phyloP scores from a whole-genome alignment of 2,888 invertebrate genomes.

The Abrostola triplasia region DNA sequence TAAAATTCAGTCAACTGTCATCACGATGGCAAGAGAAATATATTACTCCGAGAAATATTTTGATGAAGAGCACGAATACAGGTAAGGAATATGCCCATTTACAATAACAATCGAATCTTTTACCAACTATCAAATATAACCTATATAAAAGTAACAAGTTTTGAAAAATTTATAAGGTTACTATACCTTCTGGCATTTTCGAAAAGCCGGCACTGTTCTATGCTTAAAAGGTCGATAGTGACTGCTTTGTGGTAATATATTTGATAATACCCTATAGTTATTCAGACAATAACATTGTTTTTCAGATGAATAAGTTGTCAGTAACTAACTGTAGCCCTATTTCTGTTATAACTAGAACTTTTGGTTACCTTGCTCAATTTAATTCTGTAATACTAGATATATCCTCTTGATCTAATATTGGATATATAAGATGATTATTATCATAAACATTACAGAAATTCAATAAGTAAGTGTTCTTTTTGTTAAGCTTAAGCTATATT shows the following conservation, averaged over 20 bases:
- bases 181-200: neutral
- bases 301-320: too few relatives aligned
- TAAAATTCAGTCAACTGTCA: slow-evolving; percentile 36
- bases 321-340: too few relatives aligned
- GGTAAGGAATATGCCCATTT: slow-evolving; percentile 86
- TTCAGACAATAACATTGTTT: too few relatives aligned
- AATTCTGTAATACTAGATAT: too few relatives aligned
- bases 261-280: too few relatives aligned
- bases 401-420: too few relatives aligned
- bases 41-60: slow-evolving; percentile 98
- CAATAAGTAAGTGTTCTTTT: neutral
- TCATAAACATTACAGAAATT: neutral
- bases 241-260: too few relatives aligned
- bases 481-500: neutral
- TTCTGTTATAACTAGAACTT: too few relatives aligned
- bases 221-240: neutral
- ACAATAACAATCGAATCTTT: neutral
- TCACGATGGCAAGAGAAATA: slow-evolving; percentile 90
- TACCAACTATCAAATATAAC: slow-evolving; percentile 15
- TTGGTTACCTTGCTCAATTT: too few relatives aligned
- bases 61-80: slow-evolving; percentile 97
- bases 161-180: slow-evolving; percentile 9
- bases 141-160: slow-evolving; percentile 7
- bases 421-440: too few relatives aligned
- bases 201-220: neutral